These are phyloP conservation scores for Poecilus cupreus DNA, from an alignment of 2,888 invertebrate genomes.

Conservation along the genomic window DNA sequence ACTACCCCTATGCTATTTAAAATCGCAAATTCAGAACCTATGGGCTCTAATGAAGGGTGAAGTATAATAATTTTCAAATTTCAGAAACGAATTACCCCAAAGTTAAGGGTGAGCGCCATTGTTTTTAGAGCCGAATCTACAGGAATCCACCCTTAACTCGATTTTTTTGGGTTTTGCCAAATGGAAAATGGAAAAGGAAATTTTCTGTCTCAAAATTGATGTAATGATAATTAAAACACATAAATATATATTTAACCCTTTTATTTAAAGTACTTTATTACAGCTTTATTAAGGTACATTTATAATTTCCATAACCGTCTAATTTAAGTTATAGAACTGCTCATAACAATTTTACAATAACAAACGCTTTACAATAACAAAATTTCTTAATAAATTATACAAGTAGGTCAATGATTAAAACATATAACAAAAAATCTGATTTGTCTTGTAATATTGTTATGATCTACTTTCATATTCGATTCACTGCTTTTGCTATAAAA, in stretches of 20 bases:
- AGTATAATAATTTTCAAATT: no score
- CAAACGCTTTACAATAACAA: constrained; percentile 48
- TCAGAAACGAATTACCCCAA: no score
- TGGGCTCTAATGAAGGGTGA: no score
- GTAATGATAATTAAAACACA: no score
- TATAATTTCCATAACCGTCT: constrained; percentile 58
- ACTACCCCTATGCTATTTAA: no score
- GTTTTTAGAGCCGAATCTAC: no score
- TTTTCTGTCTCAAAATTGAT: no score
- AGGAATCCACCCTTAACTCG: no score
- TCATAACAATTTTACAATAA: constrained; percentile 59
- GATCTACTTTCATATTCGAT: constrained; percentile 12
- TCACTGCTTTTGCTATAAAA: constrained; percentile 44
- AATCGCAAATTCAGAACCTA: no score
- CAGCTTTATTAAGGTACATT: constrained; percentile 59
- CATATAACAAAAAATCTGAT: constrained; percentile 30
- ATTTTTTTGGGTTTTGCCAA: no score
- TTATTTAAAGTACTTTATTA: constrained; percentile 60
- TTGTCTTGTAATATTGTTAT: constrained; percentile 50
- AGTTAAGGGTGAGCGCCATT: no score
- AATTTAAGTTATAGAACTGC: constrained; percentile 53
- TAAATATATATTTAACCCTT: neutral
- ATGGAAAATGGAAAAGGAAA: no score
- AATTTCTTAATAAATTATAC: constrained; percentile 40
- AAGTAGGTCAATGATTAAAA: neutral